Percentiles rank a stretch among this genome's conserved stretches.
Evolutionary conservation across 30 jellyfish, hydroid and myxozoan genomes (phyloP).

Genomic region (Nemopilema nomurai): DNA sequence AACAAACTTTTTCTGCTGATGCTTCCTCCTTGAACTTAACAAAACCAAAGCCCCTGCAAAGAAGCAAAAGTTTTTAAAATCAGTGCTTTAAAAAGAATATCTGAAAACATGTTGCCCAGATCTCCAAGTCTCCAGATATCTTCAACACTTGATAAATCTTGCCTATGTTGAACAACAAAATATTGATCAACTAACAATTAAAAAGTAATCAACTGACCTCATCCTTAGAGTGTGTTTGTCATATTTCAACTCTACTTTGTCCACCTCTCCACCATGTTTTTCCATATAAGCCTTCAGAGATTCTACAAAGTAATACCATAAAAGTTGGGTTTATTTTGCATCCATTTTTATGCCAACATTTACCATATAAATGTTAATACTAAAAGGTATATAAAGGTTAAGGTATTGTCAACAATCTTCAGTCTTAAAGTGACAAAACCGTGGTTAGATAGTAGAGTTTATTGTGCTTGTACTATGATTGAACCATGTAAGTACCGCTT

Average conservation of each 20-base stretch:
- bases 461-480: no score
- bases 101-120: no score
- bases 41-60: slow-evolving; percentile 90
- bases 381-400: no score
- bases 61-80: no score
- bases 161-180: background rate
- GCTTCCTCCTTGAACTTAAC: slow-evolving; percentile 69
- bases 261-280: slow-evolving; percentile 67
- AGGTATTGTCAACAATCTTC: background rate
- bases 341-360: no score
- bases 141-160: no score
- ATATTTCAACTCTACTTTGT: slow-evolving; percentile 47
- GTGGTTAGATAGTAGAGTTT: no score
- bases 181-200: background rate
- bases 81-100: background rate
- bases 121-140: no score
- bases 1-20: slow-evolving; percentile 70
- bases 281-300: slow-evolving; percentile 48
- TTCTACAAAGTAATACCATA: slow-evolving; percentile 5
- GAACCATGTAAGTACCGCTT: background rate
- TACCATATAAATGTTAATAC: no score
- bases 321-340: no score
- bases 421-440: background rate
- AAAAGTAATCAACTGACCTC: slow-evolving; percentile 36
- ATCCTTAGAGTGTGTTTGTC: slow-evolving; percentile 44